Evolutionary conservation across 2,113 vertebrate genomes (phyloP), one percentile per base, ranked within the genome.

Genomic region (Oxyura jamaicensis): DNA sequence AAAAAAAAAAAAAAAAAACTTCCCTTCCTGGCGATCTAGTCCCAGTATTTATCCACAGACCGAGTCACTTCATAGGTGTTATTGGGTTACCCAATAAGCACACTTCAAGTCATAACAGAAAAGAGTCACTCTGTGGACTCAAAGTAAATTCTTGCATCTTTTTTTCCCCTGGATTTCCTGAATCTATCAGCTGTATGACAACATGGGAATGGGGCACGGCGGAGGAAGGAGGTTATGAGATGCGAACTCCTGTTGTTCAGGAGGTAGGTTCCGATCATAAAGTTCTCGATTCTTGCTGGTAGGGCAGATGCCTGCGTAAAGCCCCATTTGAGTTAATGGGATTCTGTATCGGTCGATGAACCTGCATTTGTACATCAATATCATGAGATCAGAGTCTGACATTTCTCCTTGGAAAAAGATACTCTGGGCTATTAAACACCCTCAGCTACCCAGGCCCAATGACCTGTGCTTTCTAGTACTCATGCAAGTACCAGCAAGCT

Each of bases 301-400:
- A 76, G 67, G 63, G 36, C 88, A 89, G 77, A 78, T 85, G 66
- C 69, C 85, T 87, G 60, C 0, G 1, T 76, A 91, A 81, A 87
- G 74, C 65, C 66, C 66, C 69, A 48, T 90, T 88, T 74, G 71
- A 78, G 60, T 60, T 91, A 82, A 84, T 87, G 35, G 89, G 50
- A 78, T 90, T 92, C 66, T 48, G 29, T 52, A 5, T n/a, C 7
- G 14, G 79, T 90, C n/a, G 6, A 78, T 84, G 89, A 82, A 82
- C 50, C 66, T 74, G 60, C 60, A 46, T 84, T 93, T 87, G 69
- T 84, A 74, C 71, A 82, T 93, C 82, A 90, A 23, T 86, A 78
- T 78, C 79, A 13, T 26, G 42, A 75, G 44, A 71, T 71, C 69
- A n/a, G 68, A 29, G 75, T 13, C 55, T 91, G 71, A 62, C 41